phyloP scores from a whole-genome alignment of 2,888 invertebrate genomes.

The Drosophila borborema region DNA sequence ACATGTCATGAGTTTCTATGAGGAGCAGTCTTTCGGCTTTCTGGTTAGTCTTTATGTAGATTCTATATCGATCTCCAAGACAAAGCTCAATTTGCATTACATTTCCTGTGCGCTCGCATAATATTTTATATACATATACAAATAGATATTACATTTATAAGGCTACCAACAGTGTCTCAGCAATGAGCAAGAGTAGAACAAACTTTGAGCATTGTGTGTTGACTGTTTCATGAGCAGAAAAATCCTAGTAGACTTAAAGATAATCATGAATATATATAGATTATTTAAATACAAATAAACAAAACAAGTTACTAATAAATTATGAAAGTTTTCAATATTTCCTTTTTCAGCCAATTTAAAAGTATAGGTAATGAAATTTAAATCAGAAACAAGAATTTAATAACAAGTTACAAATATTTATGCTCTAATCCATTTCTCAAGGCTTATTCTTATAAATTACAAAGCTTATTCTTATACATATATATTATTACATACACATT shows the following conservation, averaged over 20 bases:
- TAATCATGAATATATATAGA: not conserved
- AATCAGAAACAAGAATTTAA: not conserved
- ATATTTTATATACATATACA: slow-evolving; percentile 49
- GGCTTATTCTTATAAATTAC: not conserved
- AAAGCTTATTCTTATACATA: not conserved
- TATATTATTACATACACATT: too few species aligned
- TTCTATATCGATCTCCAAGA: slow-evolving; percentile 46
- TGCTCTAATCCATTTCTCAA: not conserved
- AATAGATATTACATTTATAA: slow-evolving; percentile 54
- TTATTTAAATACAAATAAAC: not conserved
- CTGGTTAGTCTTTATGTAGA: slow-evolving; percentile 31
- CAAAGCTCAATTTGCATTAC: slow-evolving; percentile 76
- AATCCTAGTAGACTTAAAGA: not conserved
- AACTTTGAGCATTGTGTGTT: not conserved
- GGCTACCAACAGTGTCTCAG: slow-evolving; percentile 4
- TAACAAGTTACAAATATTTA: too few species aligned
- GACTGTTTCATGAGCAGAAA: not conserved
- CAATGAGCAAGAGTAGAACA: slow-evolving; percentile 1
- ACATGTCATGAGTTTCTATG: slow-evolving; percentile 15
- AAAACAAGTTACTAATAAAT: not conserved
- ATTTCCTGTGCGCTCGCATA: slow-evolving; percentile 57
- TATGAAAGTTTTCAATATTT: not conserved
- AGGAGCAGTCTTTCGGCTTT: slow-evolving; percentile 31
- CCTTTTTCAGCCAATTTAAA: too few species aligned
- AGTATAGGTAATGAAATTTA: not conserved